These are phyloP conservation scores for Stichopus chloronotus DNA, from an alignment of 35 echinoderm and acorn worm genomes.

Conservation along the genomic window DNA sequence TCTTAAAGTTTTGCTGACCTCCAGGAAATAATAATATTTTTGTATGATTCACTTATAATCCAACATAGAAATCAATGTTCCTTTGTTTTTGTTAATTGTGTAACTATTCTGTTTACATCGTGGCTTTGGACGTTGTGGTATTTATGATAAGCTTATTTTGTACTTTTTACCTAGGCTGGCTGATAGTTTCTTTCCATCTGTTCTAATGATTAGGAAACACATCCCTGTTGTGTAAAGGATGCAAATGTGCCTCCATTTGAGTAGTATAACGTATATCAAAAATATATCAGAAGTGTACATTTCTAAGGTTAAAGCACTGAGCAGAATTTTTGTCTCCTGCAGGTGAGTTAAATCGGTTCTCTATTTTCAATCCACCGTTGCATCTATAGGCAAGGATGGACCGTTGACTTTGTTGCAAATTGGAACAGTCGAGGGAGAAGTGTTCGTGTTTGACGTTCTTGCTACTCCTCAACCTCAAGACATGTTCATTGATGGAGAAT, in stretches of 20 bases:
- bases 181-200: not conserved
- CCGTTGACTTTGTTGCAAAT: conserved; percentile 39
- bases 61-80: too few species aligned
- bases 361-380: not conserved
- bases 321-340: not conserved
- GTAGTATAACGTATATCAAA: not conserved
- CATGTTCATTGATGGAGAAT: conserved; percentile 44
- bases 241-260: not conserved
- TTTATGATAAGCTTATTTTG: too few species aligned
- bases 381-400: conserved; percentile 19
- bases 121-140: too few species aligned
- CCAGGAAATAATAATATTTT: too few species aligned
- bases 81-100: too few species aligned
- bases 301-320: not conserved
- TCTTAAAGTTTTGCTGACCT: too few species aligned
- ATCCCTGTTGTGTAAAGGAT: not conserved
- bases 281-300: not conserved
- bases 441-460: conserved; percentile 45
- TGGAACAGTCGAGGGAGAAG: conserved; percentile 45
- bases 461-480: conserved; percentile 10
- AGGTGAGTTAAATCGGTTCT: not conserved
- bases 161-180: too few species aligned
- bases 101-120: too few species aligned
- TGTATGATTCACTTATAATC: too few species aligned
- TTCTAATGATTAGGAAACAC: not conserved